Percentiles rank a stretch among this genome's conserved stretches.
phyloP scores from a whole-genome alignment of 2,113 vertebrate species.

The Megaceryle torquata region DNA sequence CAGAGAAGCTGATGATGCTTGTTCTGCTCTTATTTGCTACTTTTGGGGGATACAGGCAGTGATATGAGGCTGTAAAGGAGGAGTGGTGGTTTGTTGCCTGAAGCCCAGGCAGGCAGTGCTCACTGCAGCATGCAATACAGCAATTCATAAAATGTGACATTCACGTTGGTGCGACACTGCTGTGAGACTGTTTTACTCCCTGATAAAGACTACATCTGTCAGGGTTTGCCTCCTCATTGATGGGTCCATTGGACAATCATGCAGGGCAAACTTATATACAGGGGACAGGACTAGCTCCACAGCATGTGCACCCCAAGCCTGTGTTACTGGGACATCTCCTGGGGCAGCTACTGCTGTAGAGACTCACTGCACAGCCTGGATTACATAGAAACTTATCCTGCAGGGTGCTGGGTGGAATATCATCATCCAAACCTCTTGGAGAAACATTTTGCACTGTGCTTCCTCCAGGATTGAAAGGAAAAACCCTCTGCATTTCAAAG shows the following conservation, averaged over 20 bases:
- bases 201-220: conserved; percentile 53
- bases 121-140: neutral
- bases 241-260: neutral
- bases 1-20: conserved; percentile 14
- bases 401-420: neutral
- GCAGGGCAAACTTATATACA: neutral
- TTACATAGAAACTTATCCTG: neutral
- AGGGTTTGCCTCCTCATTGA: neutral
- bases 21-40: neutral
- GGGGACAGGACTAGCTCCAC: neutral
- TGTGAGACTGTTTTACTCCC: conserved; percentile 22
- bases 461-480: neutral
- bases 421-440: neutral
- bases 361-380: neutral
- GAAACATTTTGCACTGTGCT: neutral
- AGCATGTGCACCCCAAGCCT: neutral
- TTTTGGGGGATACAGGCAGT: neutral
- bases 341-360: neutral
- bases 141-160: conserved; percentile 50
- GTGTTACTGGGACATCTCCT: neutral
- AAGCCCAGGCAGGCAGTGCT: conserved; percentile 6
- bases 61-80: neutral
- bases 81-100: neutral
- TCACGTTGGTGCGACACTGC: neutral
- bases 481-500: conserved; percentile 13